Base-by-base conservation (phyloP, 1,140 invertebrate species). In the Penaeus indicus region DNA sequence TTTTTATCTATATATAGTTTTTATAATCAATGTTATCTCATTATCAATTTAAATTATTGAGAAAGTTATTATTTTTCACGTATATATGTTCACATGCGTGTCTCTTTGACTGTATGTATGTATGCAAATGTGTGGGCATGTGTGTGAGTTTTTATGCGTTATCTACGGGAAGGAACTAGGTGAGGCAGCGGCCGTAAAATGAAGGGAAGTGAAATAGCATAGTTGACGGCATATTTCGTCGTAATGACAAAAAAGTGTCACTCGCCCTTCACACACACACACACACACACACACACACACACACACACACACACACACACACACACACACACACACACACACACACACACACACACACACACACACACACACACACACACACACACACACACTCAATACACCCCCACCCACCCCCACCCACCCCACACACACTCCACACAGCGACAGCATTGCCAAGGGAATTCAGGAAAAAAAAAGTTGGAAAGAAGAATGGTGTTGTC, bases 281-380 rank as follows among this genome's bases (percentile, higher is more conserved):
- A 67, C 63, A 67, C 63, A 67, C 63, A 67, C 63, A 67, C 63
- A 67, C 63, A 67, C 63, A 19, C 18, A 69, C 8, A 69, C 18
- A 69, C 67, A 69, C 8, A 10, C 10, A 72, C 67, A 72, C 1
- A 72, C 3, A 8, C 67, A 72, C 67, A 72, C 67, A 72, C 67
- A 22, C 3, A 72, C 67, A 72, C 67, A 72, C 67, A 72, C 67
- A 22, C 67, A 72, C 67, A 72, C 67, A 72, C 67, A 22, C 19
- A 72, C 67, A 72, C 67, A 72, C 67, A 72, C 67, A 72, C 67
- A 72, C 19, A 72, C 67, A 72, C 67, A 72, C 67, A 69, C 67
- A 69, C n/a, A 25, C 67, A 32, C 67, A 32, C n/a, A 69, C 67
- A 25, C 67, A 25, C 27, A 32, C n/a, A 32, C 67, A 69, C n/a